Evolutionary conservation across 2,797 vertebrate species (phyloP).

Genomic region (Eulemur albifrons): DNA sequence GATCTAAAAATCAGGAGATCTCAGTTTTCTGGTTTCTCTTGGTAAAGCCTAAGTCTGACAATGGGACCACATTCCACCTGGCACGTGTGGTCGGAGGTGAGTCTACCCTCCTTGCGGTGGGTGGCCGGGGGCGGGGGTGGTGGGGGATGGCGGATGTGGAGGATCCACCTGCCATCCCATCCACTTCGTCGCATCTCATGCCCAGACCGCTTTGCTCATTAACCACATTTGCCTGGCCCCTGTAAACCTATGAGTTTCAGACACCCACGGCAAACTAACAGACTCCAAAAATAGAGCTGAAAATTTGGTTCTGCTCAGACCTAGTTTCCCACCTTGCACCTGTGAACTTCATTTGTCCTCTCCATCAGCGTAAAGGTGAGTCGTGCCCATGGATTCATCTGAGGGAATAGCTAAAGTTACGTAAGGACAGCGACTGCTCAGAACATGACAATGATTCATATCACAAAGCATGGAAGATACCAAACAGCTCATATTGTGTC

Average conservation of each 20-base stretch:
- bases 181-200: accelerated
- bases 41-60: neutral
- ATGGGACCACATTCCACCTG: accelerated
- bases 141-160: neutral
- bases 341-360: neutral
- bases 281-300: neutral
- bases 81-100: neutral
- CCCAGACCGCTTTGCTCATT: neutral
- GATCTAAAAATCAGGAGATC: neutral
- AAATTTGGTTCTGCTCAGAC: neutral
- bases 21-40: neutral
- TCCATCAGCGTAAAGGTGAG: neutral
- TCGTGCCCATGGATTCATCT: neutral
- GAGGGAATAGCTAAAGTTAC: neutral
- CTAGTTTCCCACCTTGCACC: accelerated
- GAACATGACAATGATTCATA: slow-evolving; percentile 1
- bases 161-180: accelerated
- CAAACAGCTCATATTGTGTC: neutral
- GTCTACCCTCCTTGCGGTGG: no score
- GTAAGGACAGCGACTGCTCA: neutral
- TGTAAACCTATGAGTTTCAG: neutral
- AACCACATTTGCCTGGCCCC: neutral
- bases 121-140: accelerated
- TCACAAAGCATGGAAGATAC: neutral
- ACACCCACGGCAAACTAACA: neutral